Conservation (phyloP, 2,113 vertebrate species). For the Leptobrachium ailaonicum region DNA sequence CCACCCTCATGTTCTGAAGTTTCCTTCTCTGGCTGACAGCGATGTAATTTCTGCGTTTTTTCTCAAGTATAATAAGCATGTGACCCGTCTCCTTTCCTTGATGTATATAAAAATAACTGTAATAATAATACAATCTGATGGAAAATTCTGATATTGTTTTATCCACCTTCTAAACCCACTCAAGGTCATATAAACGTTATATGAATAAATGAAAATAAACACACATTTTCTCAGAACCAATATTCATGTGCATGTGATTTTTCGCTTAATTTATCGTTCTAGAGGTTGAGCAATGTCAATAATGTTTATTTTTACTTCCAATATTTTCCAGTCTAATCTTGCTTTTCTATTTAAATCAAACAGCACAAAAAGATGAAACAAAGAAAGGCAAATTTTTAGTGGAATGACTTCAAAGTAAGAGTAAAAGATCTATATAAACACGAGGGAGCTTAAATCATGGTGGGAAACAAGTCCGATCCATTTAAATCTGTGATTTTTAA, state of each 20-base stretch:
- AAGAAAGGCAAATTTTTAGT: not conserved
- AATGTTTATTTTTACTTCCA: not conserved
- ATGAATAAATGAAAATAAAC: conserved; percentile 6
- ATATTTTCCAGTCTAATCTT: not conserved
- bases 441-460: not conserved
- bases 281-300: not conserved
- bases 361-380: not conserved
- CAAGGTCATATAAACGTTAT: not conserved
- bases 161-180: not conserved
- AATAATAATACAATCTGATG: too few relatives aligned
- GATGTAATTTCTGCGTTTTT: too few relatives aligned
- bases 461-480: not conserved
- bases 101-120: too few relatives aligned
- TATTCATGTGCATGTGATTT: not conserved
- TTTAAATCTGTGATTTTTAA: too few relatives aligned
- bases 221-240: not conserved
- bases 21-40: too few relatives aligned
- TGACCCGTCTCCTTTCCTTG: too few relatives aligned
- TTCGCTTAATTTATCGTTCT: not conserved
- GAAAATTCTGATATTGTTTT: too few relatives aligned
- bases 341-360: not conserved
- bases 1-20: too few relatives aligned
- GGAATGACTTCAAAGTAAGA: not conserved
- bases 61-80: too few relatives aligned
- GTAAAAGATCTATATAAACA: not conserved